Evolutionary conservation across 2,113 vertebrate species (phyloP), one percentile per base, ranked within the genome.

Genomic region (Crotalus helleri): DNA sequence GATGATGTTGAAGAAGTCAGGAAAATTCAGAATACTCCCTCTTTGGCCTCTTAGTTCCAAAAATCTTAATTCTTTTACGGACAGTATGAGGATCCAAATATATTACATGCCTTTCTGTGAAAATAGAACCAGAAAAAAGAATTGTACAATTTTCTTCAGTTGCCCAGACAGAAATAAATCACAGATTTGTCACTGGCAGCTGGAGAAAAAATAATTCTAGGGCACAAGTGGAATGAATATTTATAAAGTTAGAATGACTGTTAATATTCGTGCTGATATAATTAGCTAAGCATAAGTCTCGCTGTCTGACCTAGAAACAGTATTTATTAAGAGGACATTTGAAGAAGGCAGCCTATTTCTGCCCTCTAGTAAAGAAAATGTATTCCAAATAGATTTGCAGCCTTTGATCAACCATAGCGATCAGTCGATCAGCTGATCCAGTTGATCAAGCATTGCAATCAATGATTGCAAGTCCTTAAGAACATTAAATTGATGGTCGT

Each of bases 261-360:
- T 95, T 94, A 93, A 92, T 92, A 91, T 94, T 91, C 69, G 93
- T 54, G 44, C 13, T 91, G 93, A 93, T 93, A 91, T 39, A 93
- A 92, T 94, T 94, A 95, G 90, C 87, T 26, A 15, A 86, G 94
- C 92, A 90, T 90, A 81, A 91, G 3, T 64, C 58, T 49, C 69
- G 49, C 81, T 0, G 0, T 87, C 90, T 95, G 93, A 92, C 90
- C 85, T 69, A 92, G 64, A 90, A 89, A 93, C 58, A 39, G 90
- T 93, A 57, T 89, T 93, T 89, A 92, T 87, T 39, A 19, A 21
- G 51, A 94, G 46, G 54, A 69, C 58, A 90, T 93, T 90, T 39
- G 69, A 29, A 39, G 0, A 26, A 85, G 89, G 26, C 57, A 2
- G 44, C 54, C 0, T 0, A 39, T 0, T 21, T 26, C 92, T 44